Conservation (phyloP, 1,140 invertebrate genomes). For the Tetranychus cinnabarinus region DNA sequence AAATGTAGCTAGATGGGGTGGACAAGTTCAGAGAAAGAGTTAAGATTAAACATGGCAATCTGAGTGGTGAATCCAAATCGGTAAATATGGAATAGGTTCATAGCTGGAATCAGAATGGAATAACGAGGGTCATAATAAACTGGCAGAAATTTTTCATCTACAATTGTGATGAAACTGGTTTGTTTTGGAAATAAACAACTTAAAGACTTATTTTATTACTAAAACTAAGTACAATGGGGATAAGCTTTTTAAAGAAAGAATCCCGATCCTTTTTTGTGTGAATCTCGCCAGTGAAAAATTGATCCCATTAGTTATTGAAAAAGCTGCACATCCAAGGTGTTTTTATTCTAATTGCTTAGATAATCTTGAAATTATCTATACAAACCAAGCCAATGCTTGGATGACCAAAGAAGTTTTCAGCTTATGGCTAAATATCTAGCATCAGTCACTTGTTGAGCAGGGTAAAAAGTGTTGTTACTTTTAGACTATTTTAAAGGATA, state of each 20-base stretch:
- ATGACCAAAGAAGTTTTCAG: neutral
- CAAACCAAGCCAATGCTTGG: neutral
- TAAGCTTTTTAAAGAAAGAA: neutral
- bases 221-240: neutral
- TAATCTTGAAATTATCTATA: neutral
- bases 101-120: too few relatives aligned
- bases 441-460: neutral
- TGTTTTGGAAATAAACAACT: neutral
- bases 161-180: neutral
- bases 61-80: too few relatives aligned
- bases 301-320: neutral
- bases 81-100: too few relatives aligned
- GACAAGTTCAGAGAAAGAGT: too few relatives aligned
- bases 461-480: neutral
- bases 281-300: neutral
- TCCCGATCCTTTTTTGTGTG: neutral
- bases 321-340: neutral
- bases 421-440: neutral
- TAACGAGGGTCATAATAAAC: too few relatives aligned
- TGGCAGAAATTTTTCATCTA: too few relatives aligned
- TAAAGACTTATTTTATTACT: neutral
- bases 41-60: too few relatives aligned
- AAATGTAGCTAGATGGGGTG: too few relatives aligned
- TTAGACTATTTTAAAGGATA: neutral
- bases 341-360: neutral